These are phyloP conservation scores for Calliopsis andreniformis DNA, from an alignment of 1,140 invertebrate genomes.

Conservation along the genomic window DNA sequence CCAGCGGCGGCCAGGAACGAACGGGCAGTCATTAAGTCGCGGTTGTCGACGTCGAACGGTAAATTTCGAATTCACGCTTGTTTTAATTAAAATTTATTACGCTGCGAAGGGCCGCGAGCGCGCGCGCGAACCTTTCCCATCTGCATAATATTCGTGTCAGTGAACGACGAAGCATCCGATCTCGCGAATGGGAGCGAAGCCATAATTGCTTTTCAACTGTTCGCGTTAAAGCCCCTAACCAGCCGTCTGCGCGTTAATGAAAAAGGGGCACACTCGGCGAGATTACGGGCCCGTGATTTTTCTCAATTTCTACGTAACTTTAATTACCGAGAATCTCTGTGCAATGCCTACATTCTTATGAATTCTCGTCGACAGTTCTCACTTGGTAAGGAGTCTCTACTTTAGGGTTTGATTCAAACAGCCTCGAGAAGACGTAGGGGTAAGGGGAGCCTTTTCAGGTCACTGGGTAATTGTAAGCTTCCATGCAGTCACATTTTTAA, in stretches of 20 bases:
- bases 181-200: not conserved
- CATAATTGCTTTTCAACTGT: constrained; percentile 29
- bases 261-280: constrained; percentile 25
- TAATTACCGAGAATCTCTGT: constrained; percentile 49
- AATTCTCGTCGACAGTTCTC: constrained; percentile 7
- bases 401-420: not conserved
- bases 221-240: not conserved
- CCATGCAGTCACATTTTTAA: no score
- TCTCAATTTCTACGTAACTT: constrained; percentile 45
- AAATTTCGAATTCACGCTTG: constrained; percentile 29
- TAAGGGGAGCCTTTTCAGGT: no score
- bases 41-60: constrained; percentile 11
- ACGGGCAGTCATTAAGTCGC: constrained; percentile 18
- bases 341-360: constrained; percentile 41
- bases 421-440: no score
- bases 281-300: constrained; percentile 1
- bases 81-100: constrained; percentile 43
- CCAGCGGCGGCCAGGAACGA: not conserved
- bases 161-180: constrained; percentile 29
- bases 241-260: constrained; percentile 48
- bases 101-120: not conserved
- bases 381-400: not conserved
- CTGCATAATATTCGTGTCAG: constrained; percentile 12
- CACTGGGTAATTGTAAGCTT: no score
- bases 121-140: not conserved